Conservation (phyloP, 1,140 invertebrate species). For the Chironomus striatipennis region DNA sequence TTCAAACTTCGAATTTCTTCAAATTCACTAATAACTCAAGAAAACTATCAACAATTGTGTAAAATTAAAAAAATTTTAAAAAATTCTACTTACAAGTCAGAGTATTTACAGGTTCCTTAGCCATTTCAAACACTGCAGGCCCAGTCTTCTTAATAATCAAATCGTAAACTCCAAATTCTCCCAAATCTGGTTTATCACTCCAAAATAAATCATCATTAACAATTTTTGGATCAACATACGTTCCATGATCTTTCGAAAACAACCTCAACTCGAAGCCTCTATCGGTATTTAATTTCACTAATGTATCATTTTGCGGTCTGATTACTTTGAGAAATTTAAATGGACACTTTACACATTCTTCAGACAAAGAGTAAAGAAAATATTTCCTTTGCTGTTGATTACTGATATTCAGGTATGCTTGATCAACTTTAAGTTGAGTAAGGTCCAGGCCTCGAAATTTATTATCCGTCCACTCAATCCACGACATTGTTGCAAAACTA, state of each 20-base stretch:
- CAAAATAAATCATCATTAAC: slow-evolving; percentile 40
- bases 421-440: slow-evolving; percentile 30
- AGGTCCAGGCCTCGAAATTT: neutral
- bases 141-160: slow-evolving; percentile 42
- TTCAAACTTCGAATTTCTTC: no score
- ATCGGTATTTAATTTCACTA: slow-evolving; percentile 38
- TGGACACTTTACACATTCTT: slow-evolving; percentile 42
- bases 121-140: neutral
- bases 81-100: neutral
- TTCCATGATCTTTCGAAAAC: slow-evolving; percentile 35
- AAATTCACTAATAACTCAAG: no score
- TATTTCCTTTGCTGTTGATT: slow-evolving; percentile 26
- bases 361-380: slow-evolving; percentile 34
- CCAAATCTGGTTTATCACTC: slow-evolving; percentile 49
- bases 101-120: neutral
- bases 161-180: slow-evolving; percentile 67
- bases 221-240: slow-evolving; percentile 31
- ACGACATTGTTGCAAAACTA: neutral
- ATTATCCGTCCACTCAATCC: neutral
- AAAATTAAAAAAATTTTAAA: no score
- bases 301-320: slow-evolving; percentile 27
- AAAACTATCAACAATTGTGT: no score
- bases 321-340: slow-evolving; percentile 39
- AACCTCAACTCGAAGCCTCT: slow-evolving; percentile 38
- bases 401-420: slow-evolving; percentile 33